Base-by-base conservation (phyloP, 2,888 invertebrate genomes). In the Pristionchus mayeri region DNA sequence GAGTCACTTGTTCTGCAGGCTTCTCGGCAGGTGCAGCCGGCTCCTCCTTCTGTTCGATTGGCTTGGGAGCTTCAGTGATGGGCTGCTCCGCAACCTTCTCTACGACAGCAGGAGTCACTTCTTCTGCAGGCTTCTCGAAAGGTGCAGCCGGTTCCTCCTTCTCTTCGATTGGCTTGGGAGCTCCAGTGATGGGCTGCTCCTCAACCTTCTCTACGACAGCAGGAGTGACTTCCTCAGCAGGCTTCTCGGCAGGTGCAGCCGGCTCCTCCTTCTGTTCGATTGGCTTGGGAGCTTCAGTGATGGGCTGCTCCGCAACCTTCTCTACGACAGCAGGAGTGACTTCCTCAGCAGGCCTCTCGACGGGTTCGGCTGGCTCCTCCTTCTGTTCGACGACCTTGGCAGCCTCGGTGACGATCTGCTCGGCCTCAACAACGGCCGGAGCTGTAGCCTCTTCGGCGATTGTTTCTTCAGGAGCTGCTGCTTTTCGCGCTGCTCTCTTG, bases 11-110 rank as follows among this genome's bases (percentile, higher is more conserved):
- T n/a, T 54, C 54, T 54, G 21, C 54, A 4, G n/a, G 16, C 54
- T 54, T 54, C 54, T 79, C 63, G 21, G 40, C 21, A 24, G 71
- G 81, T 1, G 37, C 81, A 21, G 80, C 80, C 27, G 34, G 52
- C 13, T 60, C 60, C 27, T 82, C 60, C 50, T 82, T 63, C 24
- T 48, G 52, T 60, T 81, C 78, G 13, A 24, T 24, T 27, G 84
- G 60, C 63, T 60, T 60, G 24, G n/a, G 48, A 48, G 48, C 48
- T 16, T 48, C 48, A 16, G 48, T 48, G 48, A 16, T 16, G 16
- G n/a, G n/a, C 18, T 82, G 85, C 44, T 24, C 86, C 52, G 60
- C 48, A 13, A 13, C 67, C 60, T 71, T 85, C 85, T 85, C 44
- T 44, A 13, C 7, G 13, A 44, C 13, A 13, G 44, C 44, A 44